Evolutionary conservation across 2,888 invertebrate genomes (phyloP), one percentile per base, ranked within the genome.

Genomic region (Drosophila engyochracea): DNA sequence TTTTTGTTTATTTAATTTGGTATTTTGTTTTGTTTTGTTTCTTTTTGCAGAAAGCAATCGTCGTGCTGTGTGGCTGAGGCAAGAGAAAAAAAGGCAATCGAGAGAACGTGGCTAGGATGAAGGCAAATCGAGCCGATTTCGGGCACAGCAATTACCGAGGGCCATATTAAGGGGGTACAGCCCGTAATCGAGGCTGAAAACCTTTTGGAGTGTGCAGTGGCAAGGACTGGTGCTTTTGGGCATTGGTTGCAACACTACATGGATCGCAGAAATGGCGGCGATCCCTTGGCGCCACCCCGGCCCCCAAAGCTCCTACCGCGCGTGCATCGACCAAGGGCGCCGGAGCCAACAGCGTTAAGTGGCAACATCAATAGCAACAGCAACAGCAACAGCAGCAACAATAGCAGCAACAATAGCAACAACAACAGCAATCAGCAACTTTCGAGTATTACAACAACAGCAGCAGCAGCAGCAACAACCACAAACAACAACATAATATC

Each of bases 181-280:
- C 25, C 53, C 19, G 52, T 30, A 4, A 12, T 14, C 25, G 35
- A 35, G 54, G 54, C 54, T 54, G 55, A 37, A 28, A 25, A 37
- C 22, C 14, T 37, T 37, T 14, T 55, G 22, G 19, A 37, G 35
- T 55, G 35, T 28, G 54, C 33, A 33, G 57, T 52, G 54, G 78
- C 61, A 74, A 64, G 81, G 74, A 61, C 65, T 74, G 79, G 64
- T 74, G 79, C 62, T 74, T 74, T 58, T 58, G 19, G 49, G 68
- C 55, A 74, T 90, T 82, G 85, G 91, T 82, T 82, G 83, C 76
- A 77, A 91, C 91, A 91, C 92, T 93, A 92, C 94, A 96, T 96
- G 96, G 96, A 96, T 95, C 95, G 95, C 95, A 96, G 93, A 91
- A 93, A 96, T 96, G 96, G 96, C 95, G 96, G 96, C 95, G 93